Evolutionary conservation across 2,888 invertebrate genomes (phyloP).

Genomic region (Leucoma salicis): DNA sequence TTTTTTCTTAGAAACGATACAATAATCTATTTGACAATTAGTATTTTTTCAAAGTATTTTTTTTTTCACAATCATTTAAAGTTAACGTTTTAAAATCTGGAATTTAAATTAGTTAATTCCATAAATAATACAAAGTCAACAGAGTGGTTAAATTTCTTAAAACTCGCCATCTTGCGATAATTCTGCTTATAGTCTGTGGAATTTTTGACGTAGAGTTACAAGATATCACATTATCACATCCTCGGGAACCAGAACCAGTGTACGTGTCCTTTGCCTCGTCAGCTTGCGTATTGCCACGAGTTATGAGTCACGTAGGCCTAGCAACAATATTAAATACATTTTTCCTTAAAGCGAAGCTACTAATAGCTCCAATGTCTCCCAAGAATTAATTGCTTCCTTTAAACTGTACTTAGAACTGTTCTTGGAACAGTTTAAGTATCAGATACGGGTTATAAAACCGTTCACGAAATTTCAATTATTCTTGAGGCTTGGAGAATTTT

Average conservation of each 20-base stretch:
- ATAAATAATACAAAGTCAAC: too few relatives aligned
- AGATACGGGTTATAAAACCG: neutral
- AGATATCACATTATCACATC: neutral
- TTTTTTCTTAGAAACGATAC: too few relatives aligned
- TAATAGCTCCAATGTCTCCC: slow-evolving; percentile 2
- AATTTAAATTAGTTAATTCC: too few relatives aligned
- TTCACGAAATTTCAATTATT: too few relatives aligned
- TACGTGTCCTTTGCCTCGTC: slow-evolving; percentile 2
- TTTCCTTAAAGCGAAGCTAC: slow-evolving; percentile 2
- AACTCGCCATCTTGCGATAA: too few relatives aligned
- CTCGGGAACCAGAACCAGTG: neutral
- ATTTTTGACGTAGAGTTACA: neutral
- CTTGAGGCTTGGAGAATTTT: too few relatives aligned
- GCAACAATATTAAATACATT: neutral
- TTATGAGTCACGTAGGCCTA: slow-evolving; percentile 20
- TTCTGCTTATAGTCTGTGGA: too few relatives aligned
- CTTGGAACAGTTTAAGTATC: neutral
- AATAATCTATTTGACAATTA: too few relatives aligned
- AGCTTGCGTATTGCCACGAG: slow-evolving; percentile 9
- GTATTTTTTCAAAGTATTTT: too few relatives aligned
- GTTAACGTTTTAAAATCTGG: too few relatives aligned
- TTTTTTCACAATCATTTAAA: too few relatives aligned
- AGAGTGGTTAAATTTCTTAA: too few relatives aligned
- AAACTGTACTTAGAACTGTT: neutral
- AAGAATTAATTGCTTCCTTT: slow-evolving; percentile 2